Conservation (phyloP, 2,888 invertebrate genomes). For the Cantharis flavilabris region DNA sequence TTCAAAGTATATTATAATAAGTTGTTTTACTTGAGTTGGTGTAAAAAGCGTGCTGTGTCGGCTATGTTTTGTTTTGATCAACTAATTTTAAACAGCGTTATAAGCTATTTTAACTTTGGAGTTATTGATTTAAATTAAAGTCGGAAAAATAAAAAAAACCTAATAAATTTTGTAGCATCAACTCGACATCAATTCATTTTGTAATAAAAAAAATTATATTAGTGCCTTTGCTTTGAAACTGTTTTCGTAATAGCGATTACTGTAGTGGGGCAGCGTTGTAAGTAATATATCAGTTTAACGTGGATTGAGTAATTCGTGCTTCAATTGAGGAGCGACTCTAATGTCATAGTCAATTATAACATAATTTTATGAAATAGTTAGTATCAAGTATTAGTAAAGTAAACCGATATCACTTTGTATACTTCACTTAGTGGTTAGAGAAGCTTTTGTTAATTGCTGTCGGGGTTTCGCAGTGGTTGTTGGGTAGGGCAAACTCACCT, state of each 20-base stretch:
- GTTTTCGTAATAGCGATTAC: slow-evolving; percentile 1
- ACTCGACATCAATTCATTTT: background rate
- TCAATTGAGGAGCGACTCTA: background rate
- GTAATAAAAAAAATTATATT: background rate
- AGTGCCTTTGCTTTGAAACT: background rate
- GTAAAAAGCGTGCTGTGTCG: background rate
- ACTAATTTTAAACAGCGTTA: background rate
- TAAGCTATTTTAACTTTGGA: background rate
- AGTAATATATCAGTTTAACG: slow-evolving; percentile 1
- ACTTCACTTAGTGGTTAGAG: slow-evolving; percentile 39
- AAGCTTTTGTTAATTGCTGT: slow-evolving; percentile 40
- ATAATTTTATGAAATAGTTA: slow-evolving; percentile 23
- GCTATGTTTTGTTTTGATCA: background rate
- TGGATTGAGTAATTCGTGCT: background rate
- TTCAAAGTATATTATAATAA: background rate
- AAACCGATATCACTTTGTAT: slow-evolving; percentile 39
- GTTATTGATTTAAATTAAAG: background rate
- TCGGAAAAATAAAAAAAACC: background rate
- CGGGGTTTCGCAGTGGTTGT: slow-evolving; percentile 33
- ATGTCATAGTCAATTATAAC: slow-evolving; percentile 7
- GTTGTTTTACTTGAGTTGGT: background rate
- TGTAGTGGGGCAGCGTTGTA: background rate
- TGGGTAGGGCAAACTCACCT: slow-evolving; percentile 34
- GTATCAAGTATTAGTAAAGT: slow-evolving; percentile 30
- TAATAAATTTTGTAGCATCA: background rate